Conservation (phyloP, 2,113 vertebrate species). For the Cebidichthys violaceus region DNA sequence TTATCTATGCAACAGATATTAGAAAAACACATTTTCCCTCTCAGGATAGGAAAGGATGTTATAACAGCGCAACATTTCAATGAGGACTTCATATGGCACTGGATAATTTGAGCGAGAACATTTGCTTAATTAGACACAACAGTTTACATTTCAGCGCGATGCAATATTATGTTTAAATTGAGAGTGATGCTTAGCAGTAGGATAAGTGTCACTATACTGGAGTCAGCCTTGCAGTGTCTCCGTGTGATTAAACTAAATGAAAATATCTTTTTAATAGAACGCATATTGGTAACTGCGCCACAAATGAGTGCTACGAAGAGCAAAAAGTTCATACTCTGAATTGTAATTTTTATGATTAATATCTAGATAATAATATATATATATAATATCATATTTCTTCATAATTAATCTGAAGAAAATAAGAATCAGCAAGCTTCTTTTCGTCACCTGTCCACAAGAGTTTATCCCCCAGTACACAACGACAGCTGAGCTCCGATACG, state of each 20-base stretch:
- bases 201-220: constrained; percentile 28
- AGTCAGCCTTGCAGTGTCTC: constrained; percentile 8
- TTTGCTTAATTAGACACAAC: constrained; percentile 53
- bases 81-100: constrained; percentile 9
- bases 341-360: neutral
- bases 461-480: constrained; percentile 73
- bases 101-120: constrained; percentile 13
- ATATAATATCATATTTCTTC: neutral
- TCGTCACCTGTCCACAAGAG: constrained; percentile 58
- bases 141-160: constrained; percentile 38
- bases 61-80: constrained; percentile 18
- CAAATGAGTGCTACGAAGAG: neutral
- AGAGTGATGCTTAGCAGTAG: constrained; percentile 6
- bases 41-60: constrained; percentile 79
- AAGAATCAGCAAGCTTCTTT: neutral
- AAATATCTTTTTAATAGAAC: neutral
- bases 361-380: neutral
- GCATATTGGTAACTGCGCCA: neutral
- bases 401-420: constrained; percentile 26
- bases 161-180: constrained; percentile 49
- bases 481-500: constrained; percentile 78
- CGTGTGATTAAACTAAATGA: constrained; percentile 33
- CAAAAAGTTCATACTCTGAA: constrained; percentile 2
- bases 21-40: constrained; percentile 80
- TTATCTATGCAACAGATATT: constrained; percentile 78